Conservation (phyloP, 2,888 invertebrate genomes). For the Monoplex corrugatus region DNA sequence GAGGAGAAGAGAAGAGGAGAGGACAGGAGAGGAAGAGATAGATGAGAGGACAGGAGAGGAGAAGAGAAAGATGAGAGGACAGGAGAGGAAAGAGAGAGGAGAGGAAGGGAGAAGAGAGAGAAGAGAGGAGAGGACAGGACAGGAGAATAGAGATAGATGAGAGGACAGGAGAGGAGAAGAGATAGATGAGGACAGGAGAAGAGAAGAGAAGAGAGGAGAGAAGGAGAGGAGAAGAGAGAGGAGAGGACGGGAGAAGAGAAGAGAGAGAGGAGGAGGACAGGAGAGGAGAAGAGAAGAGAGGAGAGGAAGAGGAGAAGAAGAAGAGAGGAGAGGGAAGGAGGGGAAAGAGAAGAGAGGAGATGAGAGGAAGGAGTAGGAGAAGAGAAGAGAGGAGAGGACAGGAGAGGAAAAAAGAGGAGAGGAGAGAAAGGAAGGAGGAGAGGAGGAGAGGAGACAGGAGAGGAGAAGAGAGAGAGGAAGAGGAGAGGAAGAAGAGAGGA, state of each 20-base stretch:
- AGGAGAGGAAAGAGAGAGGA: background rate
- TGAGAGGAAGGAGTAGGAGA: background rate
- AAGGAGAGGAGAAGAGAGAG: background rate
- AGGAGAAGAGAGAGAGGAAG: background rate
- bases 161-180: background rate
- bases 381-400: background rate
- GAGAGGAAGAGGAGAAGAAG: background rate
- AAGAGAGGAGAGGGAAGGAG: background rate
- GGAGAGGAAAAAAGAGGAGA: background rate
- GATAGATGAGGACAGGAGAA: background rate
- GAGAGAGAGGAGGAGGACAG: background rate
- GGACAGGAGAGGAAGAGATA: background rate
- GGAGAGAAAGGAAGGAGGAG: background rate
- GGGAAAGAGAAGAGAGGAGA: background rate
- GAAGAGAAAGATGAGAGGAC: background rate
- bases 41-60: background rate
- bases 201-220: background rate
- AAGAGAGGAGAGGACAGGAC: background rate
- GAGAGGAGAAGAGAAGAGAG: background rate
- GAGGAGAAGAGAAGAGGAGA: background rate
- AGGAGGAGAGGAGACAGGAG: background rate
- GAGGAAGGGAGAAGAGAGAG: background rate
- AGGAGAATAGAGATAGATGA: background rate
- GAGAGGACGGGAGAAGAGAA: background rate
- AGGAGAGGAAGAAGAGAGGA: background rate